phyloP scores from a whole-genome alignment of 2,113 vertebrate species.

The Callorhinus ursinus region DNA sequence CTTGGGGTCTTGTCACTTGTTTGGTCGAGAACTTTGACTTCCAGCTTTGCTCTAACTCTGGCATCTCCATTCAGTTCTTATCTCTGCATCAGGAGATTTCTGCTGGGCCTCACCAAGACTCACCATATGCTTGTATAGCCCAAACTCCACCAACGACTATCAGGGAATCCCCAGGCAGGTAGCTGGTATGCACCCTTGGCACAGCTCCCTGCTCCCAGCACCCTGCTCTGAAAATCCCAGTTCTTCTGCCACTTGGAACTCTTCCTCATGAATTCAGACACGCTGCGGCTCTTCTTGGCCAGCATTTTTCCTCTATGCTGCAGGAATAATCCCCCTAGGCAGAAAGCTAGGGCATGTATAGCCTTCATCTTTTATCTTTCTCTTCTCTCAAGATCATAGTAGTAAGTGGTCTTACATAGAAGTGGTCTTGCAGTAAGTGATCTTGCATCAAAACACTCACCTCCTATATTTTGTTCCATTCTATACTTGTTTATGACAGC shows the following conservation, averaged over 20 bases:
- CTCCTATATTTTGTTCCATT: neutral
- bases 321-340: neutral
- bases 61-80: neutral
- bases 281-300: neutral
- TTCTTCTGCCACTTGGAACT: neutral
- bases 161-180: neutral
- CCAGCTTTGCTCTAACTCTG: neutral
- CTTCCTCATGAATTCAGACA: neutral
- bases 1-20: neutral
- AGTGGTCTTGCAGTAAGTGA: neutral
- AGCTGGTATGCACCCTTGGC: accelerated
- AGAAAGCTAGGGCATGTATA: neutral
- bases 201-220: neutral
- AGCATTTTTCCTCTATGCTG: neutral
- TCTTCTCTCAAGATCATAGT: neutral
- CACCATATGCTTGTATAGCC: too few species aligned
- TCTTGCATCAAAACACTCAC: neutral
- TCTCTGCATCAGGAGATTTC: neutral
- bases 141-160: neutral
- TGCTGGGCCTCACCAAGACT: neutral
- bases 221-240: neutral
- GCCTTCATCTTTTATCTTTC: neutral
- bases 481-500: neutral
- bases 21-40: neutral
- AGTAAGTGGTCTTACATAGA: neutral